phyloP scores from a whole-genome alignment of 2,797 vertebrate species.

The Platyrinchus mystaceus region DNA sequence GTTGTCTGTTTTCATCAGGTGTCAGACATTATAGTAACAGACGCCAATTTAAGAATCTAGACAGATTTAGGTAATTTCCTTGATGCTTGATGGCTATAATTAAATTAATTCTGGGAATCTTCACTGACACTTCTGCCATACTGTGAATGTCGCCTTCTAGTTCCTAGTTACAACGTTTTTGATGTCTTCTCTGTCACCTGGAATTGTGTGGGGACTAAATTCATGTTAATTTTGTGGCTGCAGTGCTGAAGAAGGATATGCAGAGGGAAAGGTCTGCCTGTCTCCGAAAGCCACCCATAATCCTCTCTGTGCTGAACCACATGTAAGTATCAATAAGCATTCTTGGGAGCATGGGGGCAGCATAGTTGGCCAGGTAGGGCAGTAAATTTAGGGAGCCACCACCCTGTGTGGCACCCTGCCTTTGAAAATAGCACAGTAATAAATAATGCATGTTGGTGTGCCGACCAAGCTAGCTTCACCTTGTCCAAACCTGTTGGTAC shows the following conservation, averaged over 20 bases:
- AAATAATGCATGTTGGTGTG: conserved; percentile 57
- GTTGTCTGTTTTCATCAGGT: conserved; percentile 41
- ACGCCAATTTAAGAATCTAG: conserved; percentile 36
- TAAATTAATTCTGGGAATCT: conserved; percentile 59
- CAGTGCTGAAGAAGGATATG: neutral
- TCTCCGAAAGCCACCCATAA: neutral
- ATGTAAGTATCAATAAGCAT: conserved; percentile 41
- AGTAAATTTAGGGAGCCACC: conserved; percentile 44
- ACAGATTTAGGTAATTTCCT: conserved; percentile 56
- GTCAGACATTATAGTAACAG: conserved; percentile 36
- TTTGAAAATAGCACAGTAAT: conserved; percentile 59
- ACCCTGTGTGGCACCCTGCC: conserved; percentile 57
- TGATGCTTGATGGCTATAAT: conserved; percentile 34
- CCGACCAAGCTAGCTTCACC: conserved; percentile 48
- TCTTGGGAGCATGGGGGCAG: conserved; percentile 22
- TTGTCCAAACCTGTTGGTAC: conserved; percentile 61
- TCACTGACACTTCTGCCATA: neutral
- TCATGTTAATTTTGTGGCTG: conserved; percentile 38
- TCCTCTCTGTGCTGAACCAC: conserved; percentile 28
- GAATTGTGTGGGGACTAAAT: conserved; percentile 8
- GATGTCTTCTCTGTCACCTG: conserved; percentile 12
- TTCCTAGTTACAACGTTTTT: conserved; percentile 31
- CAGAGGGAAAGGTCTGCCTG: neutral
- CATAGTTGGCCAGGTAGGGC: conserved; percentile 19
- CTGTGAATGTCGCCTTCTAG: neutral